These are phyloP conservation scores for Eclectus roratus DNA, from an alignment of 2,113 vertebrate genomes.

Conservation along the genomic window DNA sequence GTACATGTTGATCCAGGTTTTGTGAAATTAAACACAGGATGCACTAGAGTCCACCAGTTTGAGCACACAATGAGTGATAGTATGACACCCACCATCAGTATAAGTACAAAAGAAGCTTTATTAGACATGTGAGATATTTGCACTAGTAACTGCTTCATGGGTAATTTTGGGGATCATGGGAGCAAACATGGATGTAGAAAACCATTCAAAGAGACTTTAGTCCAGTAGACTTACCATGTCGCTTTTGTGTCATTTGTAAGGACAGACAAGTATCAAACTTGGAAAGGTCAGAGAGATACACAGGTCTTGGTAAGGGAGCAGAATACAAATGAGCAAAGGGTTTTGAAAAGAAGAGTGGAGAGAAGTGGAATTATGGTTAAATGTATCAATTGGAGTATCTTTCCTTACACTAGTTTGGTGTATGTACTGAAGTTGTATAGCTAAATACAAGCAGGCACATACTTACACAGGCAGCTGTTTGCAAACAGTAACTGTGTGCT, in stretches of 20 bases:
- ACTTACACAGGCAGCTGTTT: background rate
- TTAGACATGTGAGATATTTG: background rate
- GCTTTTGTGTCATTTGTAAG: background rate
- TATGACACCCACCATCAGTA: background rate
- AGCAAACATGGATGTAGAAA: background rate
- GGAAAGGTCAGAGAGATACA: background rate
- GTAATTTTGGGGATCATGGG: background rate
- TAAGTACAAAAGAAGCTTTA: background rate
- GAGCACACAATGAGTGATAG: background rate
- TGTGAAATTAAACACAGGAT: background rate
- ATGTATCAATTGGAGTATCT: background rate
- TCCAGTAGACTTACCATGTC: background rate
- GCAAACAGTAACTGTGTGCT: background rate
- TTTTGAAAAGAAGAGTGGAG: background rate
- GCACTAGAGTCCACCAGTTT: background rate
- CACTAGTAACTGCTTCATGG: background rate
- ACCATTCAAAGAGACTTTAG: background rate
- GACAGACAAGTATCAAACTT: background rate
- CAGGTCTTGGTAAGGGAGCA: background rate
- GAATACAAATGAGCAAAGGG: background rate
- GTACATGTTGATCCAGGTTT: background rate
- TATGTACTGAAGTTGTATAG: accelerated
- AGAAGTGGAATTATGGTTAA: background rate
- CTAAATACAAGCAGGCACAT: background rate
- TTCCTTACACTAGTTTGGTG: background rate